Conservation (phyloP, 2,888 invertebrate genomes). For the Drosophila aldrichi region DNA sequence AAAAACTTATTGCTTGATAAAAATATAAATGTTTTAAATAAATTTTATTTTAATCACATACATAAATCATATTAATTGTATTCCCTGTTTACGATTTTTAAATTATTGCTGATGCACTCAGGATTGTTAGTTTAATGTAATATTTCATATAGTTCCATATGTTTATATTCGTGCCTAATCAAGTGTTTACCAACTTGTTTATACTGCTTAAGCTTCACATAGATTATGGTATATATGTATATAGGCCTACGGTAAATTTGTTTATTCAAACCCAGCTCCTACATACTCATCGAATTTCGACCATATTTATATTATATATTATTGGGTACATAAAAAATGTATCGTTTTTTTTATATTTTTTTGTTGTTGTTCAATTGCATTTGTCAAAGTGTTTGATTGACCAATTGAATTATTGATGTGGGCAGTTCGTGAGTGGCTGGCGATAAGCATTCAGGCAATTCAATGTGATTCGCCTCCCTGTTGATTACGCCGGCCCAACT, state of each 20-base stretch:
- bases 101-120: no score
- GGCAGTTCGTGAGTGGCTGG: slow-evolving; percentile 39
- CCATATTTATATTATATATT: background rate
- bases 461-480: slow-evolving; percentile 21
- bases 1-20: no score
- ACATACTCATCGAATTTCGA: background rate
- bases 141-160: no score
- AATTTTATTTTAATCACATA: no score
- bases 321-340: background rate
- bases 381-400: slow-evolving; percentile 28
- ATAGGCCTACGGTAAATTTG: background rate
- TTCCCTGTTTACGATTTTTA: no score
- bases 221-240: background rate
- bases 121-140: no score
- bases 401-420: slow-evolving; percentile 39
- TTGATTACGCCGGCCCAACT: slow-evolving; percentile 26
- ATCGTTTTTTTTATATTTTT: background rate
- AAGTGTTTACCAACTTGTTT: no score
- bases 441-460: slow-evolving; percentile 28
- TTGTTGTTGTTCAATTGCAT: background rate
- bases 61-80: no score
- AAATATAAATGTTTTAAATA: no score
- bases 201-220: no score
- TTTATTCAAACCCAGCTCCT: background rate
- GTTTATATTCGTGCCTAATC: no score